Base-by-base conservation (phyloP, 2,113 vertebrate genomes). In the Pantherophis guttatus region DNA sequence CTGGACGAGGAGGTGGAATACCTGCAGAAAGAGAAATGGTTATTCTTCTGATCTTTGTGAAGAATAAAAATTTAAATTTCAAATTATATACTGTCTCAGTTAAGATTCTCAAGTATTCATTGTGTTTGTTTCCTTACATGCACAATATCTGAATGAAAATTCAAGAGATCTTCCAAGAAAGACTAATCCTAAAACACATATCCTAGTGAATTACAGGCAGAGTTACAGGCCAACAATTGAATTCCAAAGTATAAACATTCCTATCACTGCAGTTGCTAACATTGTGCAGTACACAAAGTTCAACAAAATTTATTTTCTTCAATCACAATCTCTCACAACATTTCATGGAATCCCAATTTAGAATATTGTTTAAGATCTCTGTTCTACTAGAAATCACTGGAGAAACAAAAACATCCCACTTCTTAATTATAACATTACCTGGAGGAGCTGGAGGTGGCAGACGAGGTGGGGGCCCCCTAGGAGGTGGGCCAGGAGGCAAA, bases 1-100 rank as follows among this genome's bases (percentile, higher is more conserved):
- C 98, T 3, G 99, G 99, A 5, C 99, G 99, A 95, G 99, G 99
- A 87, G 99, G 99, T 58, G 99, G 99, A 57, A 99, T 98, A 88
- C 99, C 99, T 99, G 93, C 0, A 89, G 29, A 57, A 29, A 90
- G 23, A 88, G 65, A n/a, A 94, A 95, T 10, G 94, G 29, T 24
- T 58, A 52, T 23, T 62, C 48, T 24, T n/a, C 44, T 88, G 29
- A 53, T 33, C 29, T 87, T 62, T 39, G 33, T 57, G 7, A 86
- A 86, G 9, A 29, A 8, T 29, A 54, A 33, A 26, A 2, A 19
- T 10, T 17, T 88, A 39, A 81, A 81, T 81, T 9, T 44, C 8
- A 44, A 81, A 44, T 81, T 81, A 81, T 81, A 10, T 44, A 23
- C 33, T 21, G 75, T 81, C 19, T 81, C 33, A 81, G 17, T 39